Percentiles rank a stretch among this genome's conserved stretches.
Conservation (phyloP, 2,797 vertebrate species). For the Threskiornis aethiopicus region DNA sequence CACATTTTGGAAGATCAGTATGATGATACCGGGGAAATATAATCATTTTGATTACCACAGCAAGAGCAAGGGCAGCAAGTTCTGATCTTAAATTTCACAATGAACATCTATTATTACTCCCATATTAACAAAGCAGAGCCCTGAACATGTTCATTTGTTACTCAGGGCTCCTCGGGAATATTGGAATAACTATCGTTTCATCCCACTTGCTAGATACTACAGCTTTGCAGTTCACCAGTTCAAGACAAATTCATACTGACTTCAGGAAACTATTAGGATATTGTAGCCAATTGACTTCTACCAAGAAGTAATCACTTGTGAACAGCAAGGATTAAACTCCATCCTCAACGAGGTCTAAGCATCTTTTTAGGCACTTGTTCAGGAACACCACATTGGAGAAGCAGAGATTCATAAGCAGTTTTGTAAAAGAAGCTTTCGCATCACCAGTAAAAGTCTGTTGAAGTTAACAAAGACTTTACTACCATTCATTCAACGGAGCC, state of each 20-base stretch:
- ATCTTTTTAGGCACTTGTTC: neutral
- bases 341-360: neutral
- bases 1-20: conserved; percentile 27
- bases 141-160: conserved; percentile 39
- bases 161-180: conserved; percentile 5
- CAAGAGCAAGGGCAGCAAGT: conserved; percentile 42
- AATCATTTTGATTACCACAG: conserved; percentile 46
- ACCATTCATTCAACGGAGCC: neutral
- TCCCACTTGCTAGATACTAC: neutral
- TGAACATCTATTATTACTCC: conserved; percentile 37
- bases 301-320: neutral
- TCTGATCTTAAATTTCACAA: conserved; percentile 41
- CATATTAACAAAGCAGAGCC: conserved; percentile 44
- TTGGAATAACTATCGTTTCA: neutral
- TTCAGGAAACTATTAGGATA: conserved; percentile 27
- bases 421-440: neutral
- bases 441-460: neutral
- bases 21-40: conserved; percentile 47
- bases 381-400: neutral
- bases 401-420: neutral
- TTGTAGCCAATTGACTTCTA: neutral
- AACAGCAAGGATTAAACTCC: neutral
- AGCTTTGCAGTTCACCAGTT: neutral
- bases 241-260: conserved; percentile 21
- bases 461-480: neutral